Percentiles rank a stretch among this genome's conserved stretches.
Evolutionary conservation across 2,888 invertebrate genomes (phyloP).

Genomic region (Phaonia tiefii): DNA sequence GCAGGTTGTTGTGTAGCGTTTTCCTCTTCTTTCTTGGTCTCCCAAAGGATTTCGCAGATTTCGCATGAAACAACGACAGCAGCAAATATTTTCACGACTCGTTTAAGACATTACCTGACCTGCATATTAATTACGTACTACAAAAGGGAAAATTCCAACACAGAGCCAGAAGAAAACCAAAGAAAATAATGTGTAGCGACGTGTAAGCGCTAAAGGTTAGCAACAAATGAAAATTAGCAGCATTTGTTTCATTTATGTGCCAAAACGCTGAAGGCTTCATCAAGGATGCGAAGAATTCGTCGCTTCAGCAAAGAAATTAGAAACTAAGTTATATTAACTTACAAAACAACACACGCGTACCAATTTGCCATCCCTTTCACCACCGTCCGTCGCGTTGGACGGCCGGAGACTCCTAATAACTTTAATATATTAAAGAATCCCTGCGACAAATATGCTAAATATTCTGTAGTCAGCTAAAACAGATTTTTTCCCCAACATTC

Average conservation of each 20-base stretch:
- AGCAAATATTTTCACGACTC: slow-evolving; percentile 78
- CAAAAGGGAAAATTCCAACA: slow-evolving; percentile 31
- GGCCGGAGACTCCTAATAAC: slow-evolving; percentile 1
- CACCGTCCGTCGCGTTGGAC: not conserved
- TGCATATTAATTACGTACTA: slow-evolving; percentile 61
- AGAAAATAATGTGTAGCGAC: slow-evolving; percentile 25
- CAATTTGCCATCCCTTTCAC: not conserved
- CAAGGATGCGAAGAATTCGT: not conserved
- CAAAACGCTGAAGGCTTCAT: slow-evolving; percentile 39
- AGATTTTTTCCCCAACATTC: slow-evolving; percentile 2
- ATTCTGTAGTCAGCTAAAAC: not conserved
- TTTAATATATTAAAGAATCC: slow-evolving; percentile 7
- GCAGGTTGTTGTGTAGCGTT: not conserved
- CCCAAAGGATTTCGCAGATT: slow-evolving; percentile 60
- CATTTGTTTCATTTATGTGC: slow-evolving; percentile 58
- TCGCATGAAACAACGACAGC: slow-evolving; percentile 20
- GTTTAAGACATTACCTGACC: slow-evolving; percentile 72
- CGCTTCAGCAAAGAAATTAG: not conserved
- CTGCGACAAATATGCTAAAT: not conserved
- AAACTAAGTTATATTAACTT: not conserved
- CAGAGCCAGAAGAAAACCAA: slow-evolving; percentile 47
- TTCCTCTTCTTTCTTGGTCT: slow-evolving; percentile 8
- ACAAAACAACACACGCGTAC: not conserved
- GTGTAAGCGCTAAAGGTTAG: slow-evolving; percentile 33
- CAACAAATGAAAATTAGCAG: slow-evolving; percentile 58